These are phyloP conservation scores for Lagopus muta DNA, from an alignment of 2,113 vertebrate species.

Conservation along the genomic window DNA sequence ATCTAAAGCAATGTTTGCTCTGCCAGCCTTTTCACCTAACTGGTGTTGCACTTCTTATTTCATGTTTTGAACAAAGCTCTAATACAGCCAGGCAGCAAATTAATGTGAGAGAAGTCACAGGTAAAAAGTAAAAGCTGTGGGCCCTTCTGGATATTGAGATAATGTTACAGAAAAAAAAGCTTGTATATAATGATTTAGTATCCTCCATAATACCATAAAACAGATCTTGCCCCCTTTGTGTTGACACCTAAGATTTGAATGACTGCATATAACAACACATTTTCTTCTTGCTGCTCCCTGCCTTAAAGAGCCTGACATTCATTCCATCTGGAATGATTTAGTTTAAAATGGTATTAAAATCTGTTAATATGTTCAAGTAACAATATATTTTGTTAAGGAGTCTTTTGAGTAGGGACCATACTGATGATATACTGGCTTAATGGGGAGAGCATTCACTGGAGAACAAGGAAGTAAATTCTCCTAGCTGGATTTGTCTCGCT, in stretches of 20 bases:
- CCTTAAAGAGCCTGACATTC: not conserved
- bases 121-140: not conserved
- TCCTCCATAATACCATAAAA: not conserved
- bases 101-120: not conserved
- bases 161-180: not conserved
- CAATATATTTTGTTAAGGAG: not conserved
- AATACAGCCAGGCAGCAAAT: not conserved
- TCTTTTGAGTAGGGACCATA: not conserved
- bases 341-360: not conserved
- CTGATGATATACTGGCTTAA: not conserved
- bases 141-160: not conserved
- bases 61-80: not conserved
- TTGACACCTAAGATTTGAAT: not conserved
- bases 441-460: not conserved
- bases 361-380: not conserved
- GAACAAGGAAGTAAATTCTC: not conserved
- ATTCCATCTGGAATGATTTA: not conserved
- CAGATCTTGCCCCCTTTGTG: not conserved
- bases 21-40: not conserved
- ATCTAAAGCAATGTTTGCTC: not conserved
- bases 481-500: not conserved
- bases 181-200: not conserved
- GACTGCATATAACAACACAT: rapidly evolving
- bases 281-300: not conserved
- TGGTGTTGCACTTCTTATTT: not conserved